Evolutionary conservation across 1,140 invertebrate genomes (phyloP).

Genomic region (Microplitis demolitor): DNA sequence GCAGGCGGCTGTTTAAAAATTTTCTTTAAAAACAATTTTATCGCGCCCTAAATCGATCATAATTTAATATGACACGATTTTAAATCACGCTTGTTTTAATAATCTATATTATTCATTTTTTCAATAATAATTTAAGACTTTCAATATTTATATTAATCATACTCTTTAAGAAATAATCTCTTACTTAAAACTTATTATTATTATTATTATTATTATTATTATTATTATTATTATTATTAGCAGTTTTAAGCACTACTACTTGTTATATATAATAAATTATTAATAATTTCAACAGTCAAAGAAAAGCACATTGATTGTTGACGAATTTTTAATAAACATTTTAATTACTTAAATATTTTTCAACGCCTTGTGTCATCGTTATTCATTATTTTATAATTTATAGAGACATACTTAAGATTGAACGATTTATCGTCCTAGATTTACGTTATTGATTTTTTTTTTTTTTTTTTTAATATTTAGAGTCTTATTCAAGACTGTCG

Average conservation of each 20-base stretch:
- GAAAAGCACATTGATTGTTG: constrained; percentile 14
- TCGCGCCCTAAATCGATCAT: background rate
- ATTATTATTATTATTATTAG: background rate
- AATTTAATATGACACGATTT: too few relatives aligned
- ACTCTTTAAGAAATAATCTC: too few relatives aligned
- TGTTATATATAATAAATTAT: background rate
- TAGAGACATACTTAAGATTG: background rate
- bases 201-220: too few relatives aligned
- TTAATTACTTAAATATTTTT: constrained; percentile 8
- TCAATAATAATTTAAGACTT: too few relatives aligned
- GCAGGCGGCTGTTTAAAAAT: background rate
- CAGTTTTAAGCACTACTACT: background rate
- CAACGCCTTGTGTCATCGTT: background rate
- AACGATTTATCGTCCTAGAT: too few relatives aligned
- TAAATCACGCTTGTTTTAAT: too few relatives aligned
- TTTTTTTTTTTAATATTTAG: background rate
- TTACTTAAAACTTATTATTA: too few relatives aligned
- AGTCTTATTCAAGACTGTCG: background rate
- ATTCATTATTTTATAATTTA: constrained; percentile 4
- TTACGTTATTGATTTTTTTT: too few relatives aligned
- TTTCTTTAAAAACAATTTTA: background rate
- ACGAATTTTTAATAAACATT: constrained; percentile 3
- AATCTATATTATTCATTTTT: too few relatives aligned
- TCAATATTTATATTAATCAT: too few relatives aligned
- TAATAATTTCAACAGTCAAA: constrained; percentile 32